Base-by-base conservation (phyloP, 2,113 vertebrate genomes). In the Labeo catla region DNA sequence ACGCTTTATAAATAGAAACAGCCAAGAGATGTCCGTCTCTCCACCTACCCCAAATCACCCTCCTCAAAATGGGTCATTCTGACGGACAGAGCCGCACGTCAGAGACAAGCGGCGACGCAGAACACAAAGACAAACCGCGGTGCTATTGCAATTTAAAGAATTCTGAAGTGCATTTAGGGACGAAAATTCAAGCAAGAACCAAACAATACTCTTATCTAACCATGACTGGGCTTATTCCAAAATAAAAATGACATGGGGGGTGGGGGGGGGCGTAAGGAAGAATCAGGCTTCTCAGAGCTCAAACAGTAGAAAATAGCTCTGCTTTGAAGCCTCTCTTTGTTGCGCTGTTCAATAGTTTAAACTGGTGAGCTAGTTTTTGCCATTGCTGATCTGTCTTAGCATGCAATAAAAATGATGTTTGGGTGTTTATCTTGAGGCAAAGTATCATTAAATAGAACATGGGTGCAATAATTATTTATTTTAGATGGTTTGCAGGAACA, bases 251-350 rank as follows among this genome's bases (percentile, higher is more conserved):
- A 91, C 87, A 11, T 54, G 3, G 11, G 43, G 39, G 39, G 39
- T 8, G 45, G 28, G 28, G 39, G 39, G 19, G 19, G 45, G 21
- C 10, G 2, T 7, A 43, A 72, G 68, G 39, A 72, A 21, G 39
- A 72, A 43, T 21, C 45, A 21, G 45, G 19, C 85, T 88, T 88
- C 90, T 83, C 78, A 87, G 72, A 52, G 89, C 91, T 91, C 89
- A 92, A 90, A 92, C 86, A n/a, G 70, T 65, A 81, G 93, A 90
- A 89, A 93, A 93, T 93, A 94, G 93, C 93, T 91, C 93, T 76
- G 87, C 87, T 86, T 91, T 94, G 91, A 94, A 95, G 94, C 90
- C 89, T 84, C 74, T 93, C 91, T 94, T 93, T 93, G 93, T 94
- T 43, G 36, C 16, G 34, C 15, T 9, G 66, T 72, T 72, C 68